Evolutionary conservation across 2,113 vertebrate species (phyloP), one percentile per base, ranked within the genome.

Genomic region (Solea senegalensis): DNA sequence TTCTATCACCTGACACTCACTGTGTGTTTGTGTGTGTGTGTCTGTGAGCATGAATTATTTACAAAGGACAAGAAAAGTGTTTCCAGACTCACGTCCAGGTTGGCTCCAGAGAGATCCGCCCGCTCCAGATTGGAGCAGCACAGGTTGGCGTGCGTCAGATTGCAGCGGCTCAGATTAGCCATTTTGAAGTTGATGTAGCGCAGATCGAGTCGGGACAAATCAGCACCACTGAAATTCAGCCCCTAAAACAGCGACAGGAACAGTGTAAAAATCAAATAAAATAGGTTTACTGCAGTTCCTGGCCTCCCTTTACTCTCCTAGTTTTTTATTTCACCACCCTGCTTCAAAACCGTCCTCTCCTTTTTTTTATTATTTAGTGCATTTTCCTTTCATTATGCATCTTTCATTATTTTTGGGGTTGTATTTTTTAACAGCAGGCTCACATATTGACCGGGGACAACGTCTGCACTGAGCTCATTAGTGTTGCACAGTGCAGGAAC

Each of bases 161-260:
- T 99, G 89, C 97, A 98, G 62, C 96, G 95, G 81, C 97, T 98
- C 49, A 99, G 91, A 69, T 98, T 99, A 0, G 98, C 97, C 98
- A 99, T 99, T 92, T 99, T 99, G 87, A 99, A 99, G 85, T 99
- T 99, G 66, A 99, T 99, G 85, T 99, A 99, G 28, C 98, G 95
- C 74, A 99, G 93, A 56, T 99, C 98, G 5, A 99, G 93, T 26
- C 98, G 95, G 43, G 96, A 99, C 67, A 99, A 93, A 86, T 99
- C 98, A 0, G 96, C 96, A 6, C 97, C 97, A 27, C 97, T 98
- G 91, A 99, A 99, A 88, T 99, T 99, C 64, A 99, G 94, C 53
- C 98, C 98, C 97, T 99, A 10, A 55, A 78, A 69, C 53, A 78
- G 6, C 43, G 2, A 62, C 27, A 70, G 41, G 0, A 11, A 74